Base-by-base conservation (phyloP, 2,888 invertebrate species). In the Trachelus tabidus region DNA sequence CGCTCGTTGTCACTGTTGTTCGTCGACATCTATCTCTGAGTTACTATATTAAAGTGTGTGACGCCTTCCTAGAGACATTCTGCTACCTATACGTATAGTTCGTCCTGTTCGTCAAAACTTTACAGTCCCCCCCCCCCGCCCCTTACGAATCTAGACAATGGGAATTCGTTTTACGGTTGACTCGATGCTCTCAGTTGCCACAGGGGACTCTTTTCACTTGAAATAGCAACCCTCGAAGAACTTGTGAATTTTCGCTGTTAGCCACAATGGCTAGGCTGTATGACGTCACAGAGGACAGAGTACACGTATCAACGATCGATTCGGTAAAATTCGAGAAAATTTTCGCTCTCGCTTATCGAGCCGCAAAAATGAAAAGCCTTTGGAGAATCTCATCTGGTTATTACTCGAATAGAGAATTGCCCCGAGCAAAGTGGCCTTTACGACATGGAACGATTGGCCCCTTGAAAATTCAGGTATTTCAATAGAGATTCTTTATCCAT, bases 31-130 rank as follows among this genome's bases (percentile, higher is more conserved):
- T 56, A 56, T 56, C 56, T 56, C 56, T 9, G 56, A 23, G 9
- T 23, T 23, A 56, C 56, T 56, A 40, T 40, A 56, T 6, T 23
- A 23, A 23, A 56, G 56, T 9, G 9, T 56, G 56, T 23, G 23
- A 56, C 9, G 23, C 23, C 23, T 23, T 23, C 23, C 0, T 56
- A 23, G 56, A 23, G 56, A 56, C 56, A 23, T 56, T 56, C 56
- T 9, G 0, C 23, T 56, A 4, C 56, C 23, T 23, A 56, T 9
- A 56, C 1, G 56, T 56, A 23, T 56, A 23, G 56, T 34, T 76
- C 6, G 30, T 76, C 71, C 75, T 79, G 73, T 80, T 79, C 79
- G 77, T 56, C 68, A 11, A 30, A 68, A 69, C 69, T 79, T 77
- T 73, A 77, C 77, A 12, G 68, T 78, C 30, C 69, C 69, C 69